Evolutionary conservation across 1,140 invertebrate species (phyloP), one percentile per base, ranked within the genome.

Genomic region (Elymnias hypermnestra): DNA sequence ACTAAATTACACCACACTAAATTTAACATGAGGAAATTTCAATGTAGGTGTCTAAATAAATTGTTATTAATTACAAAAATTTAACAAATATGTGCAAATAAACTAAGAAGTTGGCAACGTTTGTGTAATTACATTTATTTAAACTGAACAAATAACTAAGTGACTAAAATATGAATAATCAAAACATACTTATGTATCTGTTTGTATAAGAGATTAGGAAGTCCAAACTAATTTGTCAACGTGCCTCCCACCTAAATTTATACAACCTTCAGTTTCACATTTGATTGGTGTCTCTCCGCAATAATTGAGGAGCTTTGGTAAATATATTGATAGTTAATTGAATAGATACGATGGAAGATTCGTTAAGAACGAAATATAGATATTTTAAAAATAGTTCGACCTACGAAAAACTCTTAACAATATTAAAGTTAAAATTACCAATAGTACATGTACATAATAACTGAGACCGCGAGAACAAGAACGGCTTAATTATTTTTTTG

Each of bases 81-180:
- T 83, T 72, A 83, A 85, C 79, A 83, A 82, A 85, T 81, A 79
- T 83, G 61, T 82, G 82, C 82, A 87, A 85, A 87, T 85, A 85
- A 85, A 85, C 82, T 85, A 81, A 74, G 77, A 75, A 83, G 64
- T 78, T 78, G 63, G 74, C 79, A 85, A 85, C 82, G 71, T 82
- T 78, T 41, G 64, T 74, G 73, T 85, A 75, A 75, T 81, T 78
- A 83, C 53, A 73, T 75, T 73, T 78, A 75, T 74, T 70, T 54
- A 70, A 83, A 82, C 69, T 78, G 73, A 85, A 83, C 69, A 69
- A 77, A 64, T 74, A 82, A 78, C 73, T 73, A 71, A 77, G 63
- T 72, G 54, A 71, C 60, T 78, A 85, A 76, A 85, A 84, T 84
- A 78, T 79, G 71, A 79, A 81, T 75, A 75, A 81, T 78, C 45